These are phyloP conservation scores for Palythoa grandiflora DNA, from an alignment of 92 coral and sea anemone genomes.

Conservation along the genomic window DNA sequence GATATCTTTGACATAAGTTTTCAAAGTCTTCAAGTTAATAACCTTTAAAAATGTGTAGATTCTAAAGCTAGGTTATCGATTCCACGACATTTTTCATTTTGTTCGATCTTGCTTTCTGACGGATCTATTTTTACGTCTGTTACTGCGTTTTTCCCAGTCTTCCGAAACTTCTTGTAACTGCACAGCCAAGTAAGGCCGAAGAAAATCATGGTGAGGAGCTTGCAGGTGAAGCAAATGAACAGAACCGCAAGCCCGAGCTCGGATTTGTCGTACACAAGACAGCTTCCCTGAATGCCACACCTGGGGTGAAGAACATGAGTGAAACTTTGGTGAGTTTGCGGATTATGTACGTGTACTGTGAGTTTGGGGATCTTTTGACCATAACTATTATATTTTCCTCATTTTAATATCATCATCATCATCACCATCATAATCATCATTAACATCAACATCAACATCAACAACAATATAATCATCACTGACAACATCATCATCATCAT, in stretches of 20 bases:
- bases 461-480: too few species aligned
- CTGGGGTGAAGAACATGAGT: neutral
- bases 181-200: conserved; percentile 59
- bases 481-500: too few species aligned
- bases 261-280: conserved; percentile 43
- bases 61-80: conserved; percentile 34
- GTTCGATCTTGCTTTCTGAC: neutral
- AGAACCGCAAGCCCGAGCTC: conserved; percentile 41
- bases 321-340: neutral
- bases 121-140: conserved; percentile 12
- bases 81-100: conserved; percentile 3
- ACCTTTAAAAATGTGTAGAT: conserved; percentile 26
- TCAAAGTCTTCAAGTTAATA: neutral
- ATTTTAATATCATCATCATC: too few species aligned
- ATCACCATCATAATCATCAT: too few species aligned
- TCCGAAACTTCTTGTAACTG: conserved; percentile 55
- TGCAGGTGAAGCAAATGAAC: conserved; percentile 31
- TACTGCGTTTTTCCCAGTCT: conserved; percentile 23
- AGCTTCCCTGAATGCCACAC: conserved; percentile 40
- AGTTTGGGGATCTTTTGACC: too few species aligned
- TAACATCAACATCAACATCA: too few species aligned
- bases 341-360: neutral
- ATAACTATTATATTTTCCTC: too few species aligned
- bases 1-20: neutral
- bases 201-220: conserved; percentile 45